These are phyloP conservation scores for Trichonephila inaurata DNA, from an alignment of 1,140 invertebrate species.

Conservation along the genomic window DNA sequence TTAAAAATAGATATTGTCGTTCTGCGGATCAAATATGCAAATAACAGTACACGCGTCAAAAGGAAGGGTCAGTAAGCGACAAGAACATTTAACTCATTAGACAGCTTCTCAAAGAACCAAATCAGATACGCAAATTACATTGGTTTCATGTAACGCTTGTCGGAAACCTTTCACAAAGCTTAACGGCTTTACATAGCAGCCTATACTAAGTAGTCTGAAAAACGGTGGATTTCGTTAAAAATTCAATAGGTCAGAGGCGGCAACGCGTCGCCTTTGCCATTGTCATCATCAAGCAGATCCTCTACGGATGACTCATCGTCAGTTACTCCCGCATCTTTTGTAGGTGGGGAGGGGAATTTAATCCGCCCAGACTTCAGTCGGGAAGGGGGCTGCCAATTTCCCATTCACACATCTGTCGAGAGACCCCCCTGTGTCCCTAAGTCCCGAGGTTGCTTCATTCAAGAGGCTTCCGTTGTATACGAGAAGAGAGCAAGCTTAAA, in stretches of 20 bases:
- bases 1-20: no score
- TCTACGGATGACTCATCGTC: not conserved
- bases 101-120: no score
- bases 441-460: not conserved
- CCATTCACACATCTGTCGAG: constrained; percentile 17
- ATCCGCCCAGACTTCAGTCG: not conserved
- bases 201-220: not conserved
- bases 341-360: not conserved
- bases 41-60: no score
- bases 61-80: no score
- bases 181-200: not conserved
- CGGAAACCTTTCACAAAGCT: not conserved
- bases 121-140: not conserved
- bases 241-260: constrained; percentile 44
- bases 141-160: not conserved
- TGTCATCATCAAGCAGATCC: not conserved
- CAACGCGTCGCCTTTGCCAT: not conserved
- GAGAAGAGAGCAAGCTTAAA: not conserved
- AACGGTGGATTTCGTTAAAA: constrained; percentile 18
- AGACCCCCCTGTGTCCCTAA: not conserved
- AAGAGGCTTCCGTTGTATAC: not conserved
- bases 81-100: no score
- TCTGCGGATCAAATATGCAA: no score
- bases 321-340: not conserved
- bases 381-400: not conserved